phyloP scores from a whole-genome alignment of 2,797 vertebrate species.

The Typhlichthys subterraneus region DNA sequence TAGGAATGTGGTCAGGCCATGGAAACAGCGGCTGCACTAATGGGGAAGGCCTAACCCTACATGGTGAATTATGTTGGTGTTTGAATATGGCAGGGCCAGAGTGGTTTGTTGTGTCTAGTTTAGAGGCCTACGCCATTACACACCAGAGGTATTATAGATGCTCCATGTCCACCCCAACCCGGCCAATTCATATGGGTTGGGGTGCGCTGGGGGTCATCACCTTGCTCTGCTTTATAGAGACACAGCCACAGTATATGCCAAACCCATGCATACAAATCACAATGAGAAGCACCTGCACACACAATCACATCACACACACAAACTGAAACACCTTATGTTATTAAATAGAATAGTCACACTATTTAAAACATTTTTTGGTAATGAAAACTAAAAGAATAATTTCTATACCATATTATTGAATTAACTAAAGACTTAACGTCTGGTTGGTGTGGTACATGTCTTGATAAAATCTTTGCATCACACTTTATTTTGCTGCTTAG shows the following conservation, averaged over 20 bases:
- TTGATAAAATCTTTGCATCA: conserved; percentile 5
- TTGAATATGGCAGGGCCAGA: conserved; percentile 65
- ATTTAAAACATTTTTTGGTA: too few species aligned
- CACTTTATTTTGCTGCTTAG: too few species aligned
- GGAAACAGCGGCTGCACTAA: conserved; percentile 73
- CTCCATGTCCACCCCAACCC: conserved; percentile 38
- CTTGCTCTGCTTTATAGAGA: conserved; percentile 74
- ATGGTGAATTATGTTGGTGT: conserved; percentile 80
- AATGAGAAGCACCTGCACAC: conserved; percentile 39
- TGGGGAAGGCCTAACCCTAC: conserved; percentile 77
- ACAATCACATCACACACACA: conserved; percentile 5
- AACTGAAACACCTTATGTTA: background rate
- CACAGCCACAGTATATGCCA: conserved; percentile 53
- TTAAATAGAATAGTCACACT: too few species aligned
- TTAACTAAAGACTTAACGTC: too few species aligned
- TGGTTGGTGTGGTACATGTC: conserved; percentile 4
- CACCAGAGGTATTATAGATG: conserved; percentile 8
- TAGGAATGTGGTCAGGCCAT: conserved; percentile 72
- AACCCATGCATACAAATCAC: conserved; percentile 50
- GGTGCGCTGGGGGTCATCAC: conserved; percentile 48
- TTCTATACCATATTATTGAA: background rate
- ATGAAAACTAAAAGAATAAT: too few species aligned
- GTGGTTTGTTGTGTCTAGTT: conserved; percentile 92
- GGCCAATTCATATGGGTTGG: conserved; percentile 78
- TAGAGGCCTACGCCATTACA: conserved; percentile 73